Evolutionary conservation across 1,140 invertebrate species (phyloP), one percentile per base, ranked within the genome.

Genomic region (Drosophila varians): DNA sequence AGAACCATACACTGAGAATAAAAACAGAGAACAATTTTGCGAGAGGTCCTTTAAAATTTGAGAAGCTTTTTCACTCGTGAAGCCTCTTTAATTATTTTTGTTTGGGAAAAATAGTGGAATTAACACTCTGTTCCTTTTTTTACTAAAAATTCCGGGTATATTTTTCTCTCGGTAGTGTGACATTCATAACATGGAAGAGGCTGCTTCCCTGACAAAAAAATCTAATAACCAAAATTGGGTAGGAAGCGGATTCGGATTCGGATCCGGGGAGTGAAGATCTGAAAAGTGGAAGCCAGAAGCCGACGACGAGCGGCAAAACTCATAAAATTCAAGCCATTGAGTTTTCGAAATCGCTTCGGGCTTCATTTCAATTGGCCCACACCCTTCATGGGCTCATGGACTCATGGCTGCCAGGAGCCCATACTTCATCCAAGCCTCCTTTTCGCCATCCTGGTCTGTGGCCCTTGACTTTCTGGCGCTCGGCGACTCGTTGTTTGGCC

Each of bases 261-360:
- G 21, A 21, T 2, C 76, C 76, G 12, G 19, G 31, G 14, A 45
- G 61, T 26, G 26, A 25, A 42, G 62, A 51, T 66, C 38, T 51
- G 58, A 52, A 42, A 58, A 34, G 49, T 80, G 38, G 45, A 51
- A 46, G 45, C 53, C 47, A 38, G 47, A 40, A 26, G 47, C 53
- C 49, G 23, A 12, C 56, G 60, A 53, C 34, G 26, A 46, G 34
- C 70, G 57, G 46, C 66, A 62, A 86, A 87, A 64, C 73, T 82
- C 82, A 86, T 86, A 86, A 86, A 86, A 86, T 86, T 79, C 82
- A 86, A 87, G 69, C 82, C 82, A 86, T 86, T 86, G 82, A 86
- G 73, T 87, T 87, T 82, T 87, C 51, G 77, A 86, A 86, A 86
- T 86, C 82, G 77, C 82, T 86, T 87, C 82, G 69, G 79, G 82